Evolutionary conservation across 2,113 vertebrate genomes (phyloP), one percentile per base, ranked within the genome.

Genomic region (Natator depressus): DNA sequence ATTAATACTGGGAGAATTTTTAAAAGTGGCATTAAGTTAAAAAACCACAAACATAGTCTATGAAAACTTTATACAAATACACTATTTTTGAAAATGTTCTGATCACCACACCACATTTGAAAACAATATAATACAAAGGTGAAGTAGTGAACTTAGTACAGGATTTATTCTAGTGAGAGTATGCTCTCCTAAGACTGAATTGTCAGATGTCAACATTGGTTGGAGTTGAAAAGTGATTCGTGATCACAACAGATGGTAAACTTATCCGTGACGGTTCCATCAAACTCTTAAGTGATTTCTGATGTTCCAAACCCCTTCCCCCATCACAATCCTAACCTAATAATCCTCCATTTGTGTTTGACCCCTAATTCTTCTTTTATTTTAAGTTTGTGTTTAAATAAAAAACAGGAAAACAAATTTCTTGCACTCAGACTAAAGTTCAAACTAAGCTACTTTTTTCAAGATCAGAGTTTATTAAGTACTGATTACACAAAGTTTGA

Each of bases 401-500:
- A 94, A 93, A 89, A 94, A 90, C 93, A 94, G 95, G 76, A 91
- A 94, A 50, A 90, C 54, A 95, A 80, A 85, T 90, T 31, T 92
- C 25, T 90, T 96, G 84, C 53, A 83, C 69, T 94, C 85, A 89
- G 88, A 84, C 55, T 84, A 82, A 94, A 95, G 89, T 87, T 94
- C 91, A 92, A 91, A 88, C 86, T 84, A 49, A 8, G 89, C 4
- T 72, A 93, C 62, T 13, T 80, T 91, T 95, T 94, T 75, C 89
- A 88, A 95, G 79, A 87, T 54, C 57, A 75, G 7, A 27, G 69
- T 27, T 91, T 97, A 90, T 93, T 90, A 78, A 96, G 86, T 75
- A 72, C 82, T 82, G 91, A 95, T 94, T 91, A 92, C 90, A 96
- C 95, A 96, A 89, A 91, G 25, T 91, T 96, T 89, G 85, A 92